Evolutionary conservation across 2,888 invertebrate species (phyloP).

Genomic region (Acronicta psi): DNA sequence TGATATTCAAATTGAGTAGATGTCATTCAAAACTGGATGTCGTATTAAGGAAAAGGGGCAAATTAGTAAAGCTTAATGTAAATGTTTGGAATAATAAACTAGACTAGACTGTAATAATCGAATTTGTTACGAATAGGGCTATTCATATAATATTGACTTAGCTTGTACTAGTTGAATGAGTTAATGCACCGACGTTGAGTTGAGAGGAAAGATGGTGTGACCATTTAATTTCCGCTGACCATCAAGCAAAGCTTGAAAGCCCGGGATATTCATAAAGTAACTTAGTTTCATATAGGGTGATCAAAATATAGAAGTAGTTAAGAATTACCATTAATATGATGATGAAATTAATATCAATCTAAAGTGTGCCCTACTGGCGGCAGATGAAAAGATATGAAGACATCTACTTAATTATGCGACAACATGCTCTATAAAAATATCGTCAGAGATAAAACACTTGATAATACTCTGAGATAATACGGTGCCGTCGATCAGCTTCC

Average conservation of each 20-base stretch:
- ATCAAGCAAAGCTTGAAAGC: constrained; percentile 43
- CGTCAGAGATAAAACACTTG: constrained; percentile 55
- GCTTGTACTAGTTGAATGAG: constrained; percentile 28
- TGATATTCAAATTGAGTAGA: constrained; percentile 57
- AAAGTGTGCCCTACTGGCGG: constrained; percentile 13
- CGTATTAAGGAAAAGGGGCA: constrained; percentile 41
- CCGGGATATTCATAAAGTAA: constrained; percentile 2
- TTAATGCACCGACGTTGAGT: constrained; percentile 33
- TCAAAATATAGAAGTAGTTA: constrained; percentile 2
- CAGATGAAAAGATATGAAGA: constrained; percentile 21
- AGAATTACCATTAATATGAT: not conserved
- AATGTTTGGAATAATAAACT: constrained; percentile 19
- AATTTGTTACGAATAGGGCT: constrained; percentile 10
- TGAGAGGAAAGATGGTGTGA: constrained; percentile 66
- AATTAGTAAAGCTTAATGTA: constrained; percentile 30
- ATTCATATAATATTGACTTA: constrained; percentile 7
- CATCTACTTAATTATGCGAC: constrained; percentile 50
- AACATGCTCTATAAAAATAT: constrained; percentile 51
- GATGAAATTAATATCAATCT: constrained; percentile 11
- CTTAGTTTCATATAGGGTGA: not conserved
- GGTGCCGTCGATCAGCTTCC: constrained; percentile 60
- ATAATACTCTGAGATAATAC: constrained; percentile 63
- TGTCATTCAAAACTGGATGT: constrained; percentile 47
- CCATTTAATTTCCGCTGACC: constrained; percentile 75
- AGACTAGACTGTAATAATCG: constrained; percentile 13